phyloP scores from a whole-genome alignment of 2,888 invertebrate genomes.

The Perizoma affinitatum region DNA sequence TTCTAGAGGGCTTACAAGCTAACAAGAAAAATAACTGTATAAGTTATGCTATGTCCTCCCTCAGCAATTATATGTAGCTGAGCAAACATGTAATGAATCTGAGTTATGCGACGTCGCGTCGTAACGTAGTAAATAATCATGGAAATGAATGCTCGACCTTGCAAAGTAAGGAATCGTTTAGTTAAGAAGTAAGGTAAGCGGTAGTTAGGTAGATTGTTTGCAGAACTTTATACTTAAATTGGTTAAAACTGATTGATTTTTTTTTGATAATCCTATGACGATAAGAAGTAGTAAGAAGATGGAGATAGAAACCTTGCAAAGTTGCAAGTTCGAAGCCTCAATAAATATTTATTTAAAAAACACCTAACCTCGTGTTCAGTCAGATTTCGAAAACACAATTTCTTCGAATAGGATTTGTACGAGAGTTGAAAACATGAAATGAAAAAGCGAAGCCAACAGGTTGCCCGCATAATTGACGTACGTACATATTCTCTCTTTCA shows the following conservation, averaged over 20 bases:
- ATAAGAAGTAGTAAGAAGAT: too few relatives aligned
- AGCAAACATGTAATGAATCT: constrained; percentile 38
- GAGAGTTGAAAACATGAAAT: constrained; percentile 32
- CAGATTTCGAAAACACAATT: constrained; percentile 20
- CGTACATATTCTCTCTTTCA: constrained; percentile 40
- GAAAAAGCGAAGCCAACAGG: constrained; percentile 37
- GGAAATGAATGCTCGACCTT: constrained; percentile 47
- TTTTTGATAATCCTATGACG: too few relatives aligned
- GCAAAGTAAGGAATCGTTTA: constrained; percentile 37
- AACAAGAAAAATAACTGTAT: constrained; percentile 5
- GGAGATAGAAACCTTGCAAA: too few relatives aligned
- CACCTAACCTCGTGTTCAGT: background rate
- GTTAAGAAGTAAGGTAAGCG: constrained; percentile 27
- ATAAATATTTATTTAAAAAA: too few relatives aligned
- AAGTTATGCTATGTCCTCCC: constrained; percentile 25
- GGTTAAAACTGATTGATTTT: too few relatives aligned
- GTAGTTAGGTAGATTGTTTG: background rate
- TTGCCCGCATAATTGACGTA: constrained; percentile 45
- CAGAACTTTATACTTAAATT: too few relatives aligned
- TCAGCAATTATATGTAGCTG: constrained; percentile 22
- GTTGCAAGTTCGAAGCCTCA: too few relatives aligned
- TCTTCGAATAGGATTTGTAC: constrained; percentile 26
- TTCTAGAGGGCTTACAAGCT: background rate
- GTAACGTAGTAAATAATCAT: constrained; percentile 38
- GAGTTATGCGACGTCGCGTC: constrained; percentile 31